phyloP scores from a whole-genome alignment of 2,113 vertebrate species.

The Hirundichthys speculiger region DNA sequence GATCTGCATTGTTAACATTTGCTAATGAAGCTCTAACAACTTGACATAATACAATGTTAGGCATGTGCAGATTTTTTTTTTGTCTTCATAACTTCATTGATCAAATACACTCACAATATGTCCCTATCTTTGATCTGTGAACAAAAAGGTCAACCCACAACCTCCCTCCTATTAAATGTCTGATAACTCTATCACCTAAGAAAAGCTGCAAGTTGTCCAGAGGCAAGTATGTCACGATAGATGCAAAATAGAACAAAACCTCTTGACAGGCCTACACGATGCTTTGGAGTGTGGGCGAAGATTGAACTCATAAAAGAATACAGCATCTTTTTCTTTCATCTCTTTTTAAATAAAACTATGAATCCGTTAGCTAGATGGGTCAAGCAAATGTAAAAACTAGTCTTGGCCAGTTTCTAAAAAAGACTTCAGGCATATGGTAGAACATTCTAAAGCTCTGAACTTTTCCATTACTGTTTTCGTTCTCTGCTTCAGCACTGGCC shows the following conservation, averaged over 20 bases:
- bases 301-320: too few species aligned
- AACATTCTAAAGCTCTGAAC: too few species aligned
- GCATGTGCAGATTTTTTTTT: too few species aligned
- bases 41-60: not conserved
- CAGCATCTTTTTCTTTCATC: too few species aligned
- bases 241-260: conserved; percentile 49
- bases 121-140: conserved; percentile 26
- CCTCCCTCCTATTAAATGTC: conserved; percentile 55
- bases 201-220: conserved; percentile 20
- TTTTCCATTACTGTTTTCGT: too few species aligned
- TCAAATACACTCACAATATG: not conserved
- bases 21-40: not conserved
- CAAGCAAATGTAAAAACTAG: conserved; percentile 27
- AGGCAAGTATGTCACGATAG: conserved; percentile 40
- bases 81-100: too few species aligned
- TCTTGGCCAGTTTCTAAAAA: conserved; percentile 4
- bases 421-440: conserved; percentile 30
- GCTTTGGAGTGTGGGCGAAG: conserved; percentile 12
- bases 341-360: not conserved
- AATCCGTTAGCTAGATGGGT: not conserved
- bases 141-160: conserved; percentile 42
- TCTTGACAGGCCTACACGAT: conserved; percentile 55
- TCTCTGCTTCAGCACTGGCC: not conserved
- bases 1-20: not conserved
- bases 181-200: conserved; percentile 53